Conservation (phyloP, 2,888 invertebrate species). For the Tetropium fuscum region DNA sequence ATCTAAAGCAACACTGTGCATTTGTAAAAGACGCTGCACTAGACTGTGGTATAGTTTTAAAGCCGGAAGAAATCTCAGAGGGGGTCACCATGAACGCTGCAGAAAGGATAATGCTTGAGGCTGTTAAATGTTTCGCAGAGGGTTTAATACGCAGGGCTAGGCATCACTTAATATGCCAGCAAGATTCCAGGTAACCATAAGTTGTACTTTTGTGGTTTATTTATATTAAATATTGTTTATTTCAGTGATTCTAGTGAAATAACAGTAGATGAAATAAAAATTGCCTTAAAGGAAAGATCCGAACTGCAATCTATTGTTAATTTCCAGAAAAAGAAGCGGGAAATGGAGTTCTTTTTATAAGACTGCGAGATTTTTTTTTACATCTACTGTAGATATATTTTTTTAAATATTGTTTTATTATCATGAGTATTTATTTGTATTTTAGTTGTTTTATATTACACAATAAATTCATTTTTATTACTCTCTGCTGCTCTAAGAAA, state of each 20-base stretch:
- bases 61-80: constrained; percentile 65
- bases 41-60: constrained; percentile 65
- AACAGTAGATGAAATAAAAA: constrained; percentile 44
- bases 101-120: constrained; percentile 68
- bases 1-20: constrained; percentile 57
- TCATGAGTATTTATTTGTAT: not conserved
- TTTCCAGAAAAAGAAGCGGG: constrained; percentile 45
- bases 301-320: constrained; percentile 46
- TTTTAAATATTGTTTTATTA: not conserved
- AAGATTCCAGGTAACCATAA: constrained; percentile 47
- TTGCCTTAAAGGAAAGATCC: constrained; percentile 49
- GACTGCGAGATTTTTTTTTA: constrained; percentile 17
- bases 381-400: constrained; percentile 1
- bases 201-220: not conserved
- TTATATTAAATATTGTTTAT: constrained; percentile 8
- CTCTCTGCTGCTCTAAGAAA: not conserved
- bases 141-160: constrained; percentile 63
- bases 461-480: not conserved
- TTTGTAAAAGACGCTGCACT: constrained; percentile 65
- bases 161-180: constrained; percentile 51
- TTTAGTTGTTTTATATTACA: not conserved
- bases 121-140: constrained; percentile 68
- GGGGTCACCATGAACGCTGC: constrained; percentile 65
- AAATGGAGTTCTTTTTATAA: constrained; percentile 50
- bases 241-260: constrained; percentile 42